Evolutionary conservation across 2,113 vertebrate species (phyloP), one percentile per base, ranked within the genome.

Genomic region (Petrocephalus microphthalmus): DNA sequence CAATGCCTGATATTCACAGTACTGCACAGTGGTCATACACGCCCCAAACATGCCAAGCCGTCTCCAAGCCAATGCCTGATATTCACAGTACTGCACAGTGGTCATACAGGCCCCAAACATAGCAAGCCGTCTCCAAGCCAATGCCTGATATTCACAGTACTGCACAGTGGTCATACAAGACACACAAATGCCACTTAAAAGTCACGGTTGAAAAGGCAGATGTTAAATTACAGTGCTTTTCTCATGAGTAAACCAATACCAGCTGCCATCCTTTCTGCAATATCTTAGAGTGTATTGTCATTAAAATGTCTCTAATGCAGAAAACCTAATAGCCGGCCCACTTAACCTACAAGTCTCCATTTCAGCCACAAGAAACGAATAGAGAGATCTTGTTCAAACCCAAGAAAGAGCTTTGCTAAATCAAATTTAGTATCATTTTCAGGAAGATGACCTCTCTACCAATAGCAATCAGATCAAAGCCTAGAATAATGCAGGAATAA

Each of bases 271-370:
- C 92, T 67, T 90, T 91, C 92, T 94, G 91, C 93, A 94, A 92
- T 85, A 91, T 93, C 92, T 94, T 93, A 90, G 94, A 91, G 93
- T 92, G 92, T 92, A 93, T 91, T 93, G 93, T 93, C 94, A 94
- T 94, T 94, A 94, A 94, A 94, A 94, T 84, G 93, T 93, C 93
- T 94, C 91, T 92, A 92, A 94, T 93, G 94, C 92, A 94, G 92
- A 92, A 89, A 92, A 93, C 94, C 92, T 90, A 67, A 92, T 91
- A 91, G 92, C 93, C 90, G 92, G 94, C 91, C 93, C 93, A 93
- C 95, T 95, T 95, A 92, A 95, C 94, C 94, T 92, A 91, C 91
- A 90, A 90, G 91, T 91, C 89, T 93, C 74, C 85, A 83, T 91
- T 92, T 93, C 91, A 87, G 88, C 91, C 92, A 86, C 93, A 90